Conservation (phyloP, 1,140 invertebrate genomes). For the Dufourea novaeangliae region DNA sequence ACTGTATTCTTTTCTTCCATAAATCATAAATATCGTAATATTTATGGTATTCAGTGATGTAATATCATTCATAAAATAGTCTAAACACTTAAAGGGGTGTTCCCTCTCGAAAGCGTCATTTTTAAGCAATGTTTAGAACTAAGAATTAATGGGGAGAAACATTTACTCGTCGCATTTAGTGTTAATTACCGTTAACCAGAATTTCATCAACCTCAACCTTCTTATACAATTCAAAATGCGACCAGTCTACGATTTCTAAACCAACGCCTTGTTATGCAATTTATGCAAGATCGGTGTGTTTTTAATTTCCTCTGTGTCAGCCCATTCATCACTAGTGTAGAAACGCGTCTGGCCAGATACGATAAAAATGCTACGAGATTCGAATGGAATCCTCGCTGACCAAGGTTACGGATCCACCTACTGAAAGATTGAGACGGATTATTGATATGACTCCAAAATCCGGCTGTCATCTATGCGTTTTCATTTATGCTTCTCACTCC, state of each 20-base stretch:
- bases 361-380: slow-evolving; percentile 29
- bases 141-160: background rate
- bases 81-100: no score
- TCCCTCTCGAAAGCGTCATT: no score
- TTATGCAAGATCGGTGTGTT: background rate
- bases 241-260: background rate
- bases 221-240: background rate
- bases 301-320: background rate
- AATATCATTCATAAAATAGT: no score
- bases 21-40: no score
- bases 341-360: slow-evolving; percentile 28
- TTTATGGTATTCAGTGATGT: no score
- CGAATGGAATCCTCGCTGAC: background rate
- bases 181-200: background rate
- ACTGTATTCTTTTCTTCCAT: no score
- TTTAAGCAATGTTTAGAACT: background rate
- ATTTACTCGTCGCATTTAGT: background rate
- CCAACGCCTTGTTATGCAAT: slow-evolving; percentile 2
- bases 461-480: background rate
- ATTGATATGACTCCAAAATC: background rate
- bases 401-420: slow-evolving; percentile 30
- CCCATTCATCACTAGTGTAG: background rate
- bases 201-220: background rate
- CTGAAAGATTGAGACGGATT: background rate
- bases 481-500: background rate